Percentiles rank a stretch among this genome's conserved stretches.
Evolutionary conservation across 1,140 invertebrate species (phyloP).

Genomic region (Nephotettix cincticeps): DNA sequence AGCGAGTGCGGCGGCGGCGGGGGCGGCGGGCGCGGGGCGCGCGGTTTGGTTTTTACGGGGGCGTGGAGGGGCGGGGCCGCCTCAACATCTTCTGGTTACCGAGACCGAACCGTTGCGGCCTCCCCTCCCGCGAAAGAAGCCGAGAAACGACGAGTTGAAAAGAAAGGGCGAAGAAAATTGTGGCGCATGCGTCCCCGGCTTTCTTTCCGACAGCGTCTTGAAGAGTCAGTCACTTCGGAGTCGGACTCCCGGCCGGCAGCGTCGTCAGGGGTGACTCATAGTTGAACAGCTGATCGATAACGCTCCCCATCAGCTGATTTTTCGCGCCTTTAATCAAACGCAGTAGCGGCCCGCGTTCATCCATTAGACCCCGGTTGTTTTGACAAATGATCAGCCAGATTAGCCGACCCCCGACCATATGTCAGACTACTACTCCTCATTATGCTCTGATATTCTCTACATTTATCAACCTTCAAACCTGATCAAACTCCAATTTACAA

Average conservation of each 20-base stretch:
- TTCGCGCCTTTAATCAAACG: conserved; percentile 21
- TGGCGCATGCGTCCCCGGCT: conserved; percentile 16
- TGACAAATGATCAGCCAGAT: conserved; percentile 10
- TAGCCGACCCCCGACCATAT: conserved; percentile 5
- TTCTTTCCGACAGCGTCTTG: conserved; percentile 9
- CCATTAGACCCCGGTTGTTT: neutral
- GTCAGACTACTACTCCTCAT: neutral
- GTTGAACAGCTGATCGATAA: too few species aligned
- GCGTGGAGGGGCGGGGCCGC: conserved; percentile 29
- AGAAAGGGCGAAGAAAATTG: conserved; percentile 31
- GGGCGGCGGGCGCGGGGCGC: conserved; percentile 38
- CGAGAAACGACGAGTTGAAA: conserved; percentile 36
- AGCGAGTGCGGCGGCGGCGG: conserved; percentile 33
- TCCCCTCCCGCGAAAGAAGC: conserved; percentile 35
- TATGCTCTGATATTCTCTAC: too few species aligned
- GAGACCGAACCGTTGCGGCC: conserved; percentile 25
- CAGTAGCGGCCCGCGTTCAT: conserved; percentile 11
- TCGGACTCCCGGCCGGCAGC: neutral
- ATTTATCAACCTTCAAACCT: too few species aligned
- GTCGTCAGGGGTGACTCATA: too few species aligned
- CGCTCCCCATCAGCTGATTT: neutral
- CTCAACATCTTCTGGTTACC: conserved; percentile 30
- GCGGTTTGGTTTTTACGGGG: conserved; percentile 32
- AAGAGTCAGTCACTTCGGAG: neutral
- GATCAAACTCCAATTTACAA: too few species aligned